Evolutionary conservation across 2,888 invertebrate genomes (phyloP).

Genomic region (Nemotelus pantherinus): DNA sequence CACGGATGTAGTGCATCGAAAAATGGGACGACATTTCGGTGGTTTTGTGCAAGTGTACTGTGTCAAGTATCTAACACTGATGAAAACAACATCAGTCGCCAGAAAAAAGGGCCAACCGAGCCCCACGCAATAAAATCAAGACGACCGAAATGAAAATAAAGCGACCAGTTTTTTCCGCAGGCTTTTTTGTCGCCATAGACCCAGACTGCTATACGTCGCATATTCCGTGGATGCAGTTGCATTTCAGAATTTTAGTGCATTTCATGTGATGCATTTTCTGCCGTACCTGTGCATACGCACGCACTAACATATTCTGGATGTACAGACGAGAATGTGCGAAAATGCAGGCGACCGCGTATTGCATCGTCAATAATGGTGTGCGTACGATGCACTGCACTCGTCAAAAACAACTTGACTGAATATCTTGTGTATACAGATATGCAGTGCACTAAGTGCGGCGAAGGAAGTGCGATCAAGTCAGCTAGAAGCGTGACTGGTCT

Average conservation of each 20-base stretch:
- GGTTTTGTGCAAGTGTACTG: constrained; percentile 38
- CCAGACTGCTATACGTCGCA: not conserved
- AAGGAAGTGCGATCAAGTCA: not conserved
- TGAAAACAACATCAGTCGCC: constrained; percentile 29
- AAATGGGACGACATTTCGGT: constrained; percentile 33
- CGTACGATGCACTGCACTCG: not conserved
- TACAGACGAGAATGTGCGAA: not conserved
- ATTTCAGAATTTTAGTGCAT: constrained; percentile 36
- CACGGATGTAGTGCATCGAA: not conserved
- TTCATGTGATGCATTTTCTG: constrained; percentile 18
- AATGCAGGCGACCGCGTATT: not conserved
- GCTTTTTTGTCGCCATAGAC: not conserved
- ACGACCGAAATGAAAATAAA: constrained; percentile 17
- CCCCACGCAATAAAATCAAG: not conserved
- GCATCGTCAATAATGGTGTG: not conserved
- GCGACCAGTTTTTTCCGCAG: constrained; percentile 21
- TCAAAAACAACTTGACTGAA: not conserved
- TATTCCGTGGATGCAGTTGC: constrained; percentile 25
- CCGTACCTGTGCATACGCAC: not conserved
- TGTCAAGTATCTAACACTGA: constrained; percentile 37
- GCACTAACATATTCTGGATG: too few relatives aligned
- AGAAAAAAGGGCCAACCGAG: constrained; percentile 6
- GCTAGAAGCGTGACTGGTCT: not conserved
- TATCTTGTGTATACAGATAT: too few relatives aligned
- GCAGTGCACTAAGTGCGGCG: too few relatives aligned